Evolutionary conservation across 2,113 vertebrate genomes (phyloP).

Genomic region (Centrocercus urophasianus): DNA sequence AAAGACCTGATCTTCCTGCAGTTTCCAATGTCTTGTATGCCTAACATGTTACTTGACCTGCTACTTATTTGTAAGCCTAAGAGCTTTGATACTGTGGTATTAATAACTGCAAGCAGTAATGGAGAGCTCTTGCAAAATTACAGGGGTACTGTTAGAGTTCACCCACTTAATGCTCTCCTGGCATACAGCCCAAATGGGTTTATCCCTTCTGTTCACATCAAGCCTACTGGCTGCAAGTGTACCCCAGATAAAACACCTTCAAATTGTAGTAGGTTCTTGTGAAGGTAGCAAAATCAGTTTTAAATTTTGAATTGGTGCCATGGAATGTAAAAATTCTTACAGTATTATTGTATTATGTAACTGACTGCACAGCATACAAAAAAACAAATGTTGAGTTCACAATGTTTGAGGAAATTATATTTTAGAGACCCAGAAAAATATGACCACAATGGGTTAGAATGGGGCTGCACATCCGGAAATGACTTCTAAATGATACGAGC

Average conservation of each 20-base stretch:
- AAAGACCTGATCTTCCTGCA: background rate
- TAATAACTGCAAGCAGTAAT: background rate
- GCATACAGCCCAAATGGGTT: background rate
- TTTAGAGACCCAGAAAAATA: background rate
- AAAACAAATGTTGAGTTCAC: background rate
- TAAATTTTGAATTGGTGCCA: background rate
- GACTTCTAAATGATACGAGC: background rate
- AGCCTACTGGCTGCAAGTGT: background rate
- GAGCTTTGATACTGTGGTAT: background rate
- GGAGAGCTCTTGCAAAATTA: background rate
- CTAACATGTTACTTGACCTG: background rate
- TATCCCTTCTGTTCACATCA: background rate
- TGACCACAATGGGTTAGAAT: background rate
- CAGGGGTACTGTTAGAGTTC: background rate
- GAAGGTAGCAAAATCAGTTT: background rate
- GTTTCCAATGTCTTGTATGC: background rate
- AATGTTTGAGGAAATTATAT: background rate
- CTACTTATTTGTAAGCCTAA: background rate
- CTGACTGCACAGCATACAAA: background rate
- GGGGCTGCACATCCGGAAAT: background rate
- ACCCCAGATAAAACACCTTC: background rate
- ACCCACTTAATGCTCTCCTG: background rate
- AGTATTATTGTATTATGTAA: background rate
- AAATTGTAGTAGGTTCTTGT: background rate
- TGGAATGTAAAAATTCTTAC: background rate